Percentiles rank a stretch among this genome's conserved stretches.
Conservation (phyloP, 2,797 vertebrate species). For the Ambastaia sidthimunki region DNA sequence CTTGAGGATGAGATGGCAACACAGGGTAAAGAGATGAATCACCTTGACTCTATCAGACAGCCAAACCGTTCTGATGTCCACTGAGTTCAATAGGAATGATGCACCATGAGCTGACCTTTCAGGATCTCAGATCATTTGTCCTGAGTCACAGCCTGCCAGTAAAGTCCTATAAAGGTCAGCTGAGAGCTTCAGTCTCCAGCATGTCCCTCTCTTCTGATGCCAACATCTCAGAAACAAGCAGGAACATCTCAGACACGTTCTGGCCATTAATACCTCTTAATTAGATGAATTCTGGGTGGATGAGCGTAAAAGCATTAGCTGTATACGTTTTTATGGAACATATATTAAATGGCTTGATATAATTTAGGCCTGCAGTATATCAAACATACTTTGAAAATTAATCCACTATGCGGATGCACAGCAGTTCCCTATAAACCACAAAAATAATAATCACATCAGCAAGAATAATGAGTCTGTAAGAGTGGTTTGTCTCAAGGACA, state of each 20-base stretch:
- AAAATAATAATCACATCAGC: constrained; percentile 57
- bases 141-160: constrained; percentile 9
- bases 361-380: constrained; percentile 55
- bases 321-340: constrained; percentile 48
- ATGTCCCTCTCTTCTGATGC: not conserved
- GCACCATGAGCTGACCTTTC: constrained; percentile 25
- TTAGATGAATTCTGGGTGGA: constrained; percentile 55
- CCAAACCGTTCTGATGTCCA: constrained; percentile 40
- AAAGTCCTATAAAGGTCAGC: constrained; percentile 5
- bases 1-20: not conserved
- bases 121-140: constrained; percentile 16
- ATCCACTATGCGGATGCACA: constrained; percentile 42
- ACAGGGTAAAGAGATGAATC: constrained; percentile 43
- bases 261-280: constrained; percentile 46
- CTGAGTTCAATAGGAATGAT: constrained; percentile 27
- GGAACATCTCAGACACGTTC: constrained; percentile 22
- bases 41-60: constrained; percentile 45
- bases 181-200: constrained; percentile 2
- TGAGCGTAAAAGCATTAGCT: constrained; percentile 56
- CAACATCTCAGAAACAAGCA: constrained; percentile 17
- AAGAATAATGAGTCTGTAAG: constrained; percentile 49
- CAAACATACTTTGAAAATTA: constrained; percentile 51
- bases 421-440: constrained; percentile 54
- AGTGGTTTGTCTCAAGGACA: constrained; percentile 47
- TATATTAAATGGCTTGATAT: constrained; percentile 57